These are phyloP conservation scores for Brachymystax lenok DNA, from an alignment of 2,797 vertebrate species.

Conservation along the genomic window DNA sequence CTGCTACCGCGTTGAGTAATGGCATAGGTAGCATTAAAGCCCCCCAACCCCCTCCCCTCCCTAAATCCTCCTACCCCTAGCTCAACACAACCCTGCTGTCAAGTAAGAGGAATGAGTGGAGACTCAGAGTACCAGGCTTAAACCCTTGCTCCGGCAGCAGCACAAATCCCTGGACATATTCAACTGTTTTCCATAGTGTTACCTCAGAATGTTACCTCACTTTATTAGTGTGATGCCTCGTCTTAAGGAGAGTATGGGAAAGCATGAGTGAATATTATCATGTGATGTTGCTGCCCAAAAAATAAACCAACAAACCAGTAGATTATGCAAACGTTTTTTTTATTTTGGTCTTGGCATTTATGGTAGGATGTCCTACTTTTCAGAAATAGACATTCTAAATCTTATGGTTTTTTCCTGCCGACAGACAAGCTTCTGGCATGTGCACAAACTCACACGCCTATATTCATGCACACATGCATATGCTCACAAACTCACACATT, in stretches of 20 bases:
- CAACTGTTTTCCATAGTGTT: conserved; percentile 36
- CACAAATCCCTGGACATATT: conserved; percentile 29
- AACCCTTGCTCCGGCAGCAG: conserved; percentile 28
- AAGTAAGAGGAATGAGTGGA: conserved; percentile 25
- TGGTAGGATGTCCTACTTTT: conserved; percentile 52
- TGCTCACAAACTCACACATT: conserved; percentile 15
- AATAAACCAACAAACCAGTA: conserved; percentile 43
- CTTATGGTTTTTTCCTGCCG: conserved; percentile 41
- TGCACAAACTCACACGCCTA: conserved; percentile 32
- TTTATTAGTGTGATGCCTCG: not conserved
- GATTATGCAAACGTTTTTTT: conserved; percentile 36
- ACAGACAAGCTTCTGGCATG: conserved; percentile 43
- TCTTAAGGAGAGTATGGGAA: conserved; percentile 16
- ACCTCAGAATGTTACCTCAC: conserved; percentile 14
- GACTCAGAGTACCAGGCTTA: not conserved
- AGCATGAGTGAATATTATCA: conserved; percentile 40
- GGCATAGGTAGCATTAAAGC: conserved; percentile 37
- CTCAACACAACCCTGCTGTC: conserved; percentile 24
- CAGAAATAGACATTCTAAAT: conserved; percentile 37
- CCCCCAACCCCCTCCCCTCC: not conserved
- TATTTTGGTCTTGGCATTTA: conserved; percentile 52
- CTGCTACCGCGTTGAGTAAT: conserved; percentile 36
- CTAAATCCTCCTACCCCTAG: not conserved
- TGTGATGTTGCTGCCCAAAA: conserved; percentile 43
- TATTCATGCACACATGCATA: conserved; percentile 1